phyloP scores from a whole-genome alignment of 2,113 vertebrate species.

The Brachyistius frenatus region DNA sequence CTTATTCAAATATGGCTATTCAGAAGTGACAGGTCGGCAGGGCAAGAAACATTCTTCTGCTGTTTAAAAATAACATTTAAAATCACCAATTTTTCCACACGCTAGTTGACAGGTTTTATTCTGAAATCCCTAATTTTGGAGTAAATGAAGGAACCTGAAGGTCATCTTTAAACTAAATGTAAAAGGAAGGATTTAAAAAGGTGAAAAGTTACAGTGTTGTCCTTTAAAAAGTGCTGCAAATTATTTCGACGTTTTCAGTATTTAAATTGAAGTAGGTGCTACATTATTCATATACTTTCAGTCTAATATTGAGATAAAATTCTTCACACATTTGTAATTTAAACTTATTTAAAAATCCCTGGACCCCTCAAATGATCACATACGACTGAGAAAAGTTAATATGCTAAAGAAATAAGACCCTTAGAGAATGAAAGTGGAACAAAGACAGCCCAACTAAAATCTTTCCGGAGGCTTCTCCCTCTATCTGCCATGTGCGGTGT shows the following conservation, averaged over 20 bases:
- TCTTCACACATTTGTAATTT: constrained; percentile 37
- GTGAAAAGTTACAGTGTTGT: not conserved
- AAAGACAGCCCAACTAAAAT: constrained; percentile 54
- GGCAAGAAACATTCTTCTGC: constrained; percentile 27
- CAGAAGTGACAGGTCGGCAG: constrained; percentile 56
- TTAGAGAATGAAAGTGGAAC: constrained; percentile 36
- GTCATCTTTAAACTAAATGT: constrained; percentile 6
- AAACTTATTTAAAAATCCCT: constrained; percentile 38
- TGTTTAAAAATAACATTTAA: constrained; percentile 60
- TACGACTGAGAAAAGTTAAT: constrained; percentile 44
- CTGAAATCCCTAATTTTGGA: constrained; percentile 22
- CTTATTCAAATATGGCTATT: constrained; percentile 61
- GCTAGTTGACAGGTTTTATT: constrained; percentile 21
- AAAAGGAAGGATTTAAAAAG: constrained; percentile 19
- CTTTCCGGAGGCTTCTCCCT: constrained; percentile 64
- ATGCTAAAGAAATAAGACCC: constrained; percentile 31
- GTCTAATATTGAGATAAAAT: constrained; percentile 24
- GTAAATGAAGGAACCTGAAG: constrained; percentile 6
- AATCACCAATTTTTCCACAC: constrained; percentile 45
- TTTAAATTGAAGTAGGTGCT: not conserved
- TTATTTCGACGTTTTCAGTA: too few relatives aligned
- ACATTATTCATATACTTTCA: constrained; percentile 20
- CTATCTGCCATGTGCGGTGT: constrained; percentile 62
- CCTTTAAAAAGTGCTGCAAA: too few relatives aligned
- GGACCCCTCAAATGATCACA: constrained; percentile 11